phyloP scores from a whole-genome alignment of 1,140 invertebrate genomes.

The Drosophila lacteicornis region DNA sequence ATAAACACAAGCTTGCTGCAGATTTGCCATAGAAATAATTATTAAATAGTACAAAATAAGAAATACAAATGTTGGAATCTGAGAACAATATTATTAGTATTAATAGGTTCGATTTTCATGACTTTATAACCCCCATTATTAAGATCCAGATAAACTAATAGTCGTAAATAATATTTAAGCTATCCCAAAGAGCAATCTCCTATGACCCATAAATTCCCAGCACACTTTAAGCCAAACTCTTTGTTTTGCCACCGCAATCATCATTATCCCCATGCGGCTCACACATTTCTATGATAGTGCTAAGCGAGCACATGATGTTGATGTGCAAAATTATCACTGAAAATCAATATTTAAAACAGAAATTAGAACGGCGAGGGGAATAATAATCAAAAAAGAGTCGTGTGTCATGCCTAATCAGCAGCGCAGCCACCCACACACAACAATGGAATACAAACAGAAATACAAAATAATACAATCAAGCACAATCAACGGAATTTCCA shows the following conservation, averaged over 20 bases:
- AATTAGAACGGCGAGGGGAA: conserved; percentile 16
- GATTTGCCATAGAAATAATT: neutral
- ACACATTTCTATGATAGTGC: conserved; percentile 17
- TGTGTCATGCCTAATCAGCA: conserved; percentile 39
- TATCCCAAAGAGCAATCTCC: neutral
- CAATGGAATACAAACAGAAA: conserved; percentile 16
- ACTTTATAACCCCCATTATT: neutral
- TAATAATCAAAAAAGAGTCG: conserved; percentile 21
- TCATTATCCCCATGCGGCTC: conserved; percentile 2
- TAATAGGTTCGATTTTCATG: no score
- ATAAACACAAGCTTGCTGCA: neutral
- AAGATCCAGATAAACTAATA: neutral
- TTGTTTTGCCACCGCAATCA: conserved; percentile 5
- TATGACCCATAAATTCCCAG: neutral
- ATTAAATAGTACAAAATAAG: neutral
- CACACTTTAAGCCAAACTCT: conserved; percentile 7
- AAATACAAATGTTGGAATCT: neutral
- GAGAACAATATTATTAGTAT: no score
- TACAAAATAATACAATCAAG: conserved; percentile 28
- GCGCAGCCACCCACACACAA: conserved; percentile 13
- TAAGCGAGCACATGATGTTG: conserved; percentile 32
- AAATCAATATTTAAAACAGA: conserved; percentile 34
- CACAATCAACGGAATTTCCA: conserved; percentile 52
- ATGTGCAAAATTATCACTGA: conserved; percentile 27
- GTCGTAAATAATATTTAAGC: neutral